Evolutionary conservation across 2,888 invertebrate genomes (phyloP), one percentile per base, ranked within the genome.

Genomic region (Caenorhabditis macrosperma): DNA sequence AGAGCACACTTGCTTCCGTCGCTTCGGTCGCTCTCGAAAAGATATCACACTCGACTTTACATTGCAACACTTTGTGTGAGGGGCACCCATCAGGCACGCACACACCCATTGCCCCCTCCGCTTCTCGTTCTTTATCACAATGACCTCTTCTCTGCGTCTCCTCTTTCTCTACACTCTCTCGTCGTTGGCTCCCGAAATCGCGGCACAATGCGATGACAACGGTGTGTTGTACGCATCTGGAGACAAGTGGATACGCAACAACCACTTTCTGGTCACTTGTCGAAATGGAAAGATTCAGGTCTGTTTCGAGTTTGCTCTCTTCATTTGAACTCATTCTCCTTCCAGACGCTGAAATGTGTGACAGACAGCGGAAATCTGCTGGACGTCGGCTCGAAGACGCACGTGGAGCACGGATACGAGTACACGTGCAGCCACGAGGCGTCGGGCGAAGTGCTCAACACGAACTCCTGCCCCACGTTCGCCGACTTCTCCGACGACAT

Each of bases 311-410:
- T 22, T 26, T 26, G n/a, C 9, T 41, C 7, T 22, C 6, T 9
- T 9, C 38, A 22, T 1, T 44, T 61, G 50, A 30, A 2, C 1
- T 48, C n/a, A n/a, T n/a, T n/a, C n/a, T n/a, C n/a, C 7, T 74
- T 83, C 28, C 61, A 87, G 88, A 85, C 86, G n/a, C 35, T 85
- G 12, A 89, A 89, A 72, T 89, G 89, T 55, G 78, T 89, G 0
- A 89, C 88, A 0, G 84, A 82, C 26, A 52, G 64, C 10, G 89
- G 89, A 12, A 78, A 86, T 26, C 48, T 77, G 9, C 57, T 89
- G 4, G 84, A 87, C 15, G 79, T 89, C 28, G 88, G 88, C 9
- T 81, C 87, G 4, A 69, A 83, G 35, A 76, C 48, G 2, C 63
- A 54, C 24, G 50, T 75, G 15, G 84, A 84, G 44, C 69, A 85